Base-by-base conservation (phyloP, 1,140 invertebrate genomes). In the Eriocheir sinensis region DNA sequence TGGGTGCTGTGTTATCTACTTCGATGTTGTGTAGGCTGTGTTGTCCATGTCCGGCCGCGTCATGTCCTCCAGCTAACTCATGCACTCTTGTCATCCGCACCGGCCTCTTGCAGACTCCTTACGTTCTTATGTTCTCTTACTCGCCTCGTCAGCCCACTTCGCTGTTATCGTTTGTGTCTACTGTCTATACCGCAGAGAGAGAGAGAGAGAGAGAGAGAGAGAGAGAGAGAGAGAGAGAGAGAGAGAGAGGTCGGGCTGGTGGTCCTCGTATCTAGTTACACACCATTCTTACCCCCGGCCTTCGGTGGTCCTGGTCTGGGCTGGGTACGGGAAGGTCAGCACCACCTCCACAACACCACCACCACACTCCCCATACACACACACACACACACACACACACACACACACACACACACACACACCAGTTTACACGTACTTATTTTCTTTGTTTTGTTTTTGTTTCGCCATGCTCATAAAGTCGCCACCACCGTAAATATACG, bases 121-220 rank as follows among this genome's bases (percentile, higher is more conserved):
- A n/a, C n/a, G n/a, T n/a, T n/a, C n/a, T n/a, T n/a, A n/a, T n/a
- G n/a, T n/a, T n/a, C n/a, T n/a, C n/a, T n/a, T n/a, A n/a, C n/a
- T n/a, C n/a, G n/a, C n/a, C n/a, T n/a, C n/a, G n/a, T n/a, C n/a
- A n/a, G n/a, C n/a, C n/a, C n/a, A n/a, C n/a, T n/a, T n/a, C n/a
- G n/a, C n/a, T n/a, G n/a, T n/a, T n/a, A n/a, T n/a, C n/a, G n/a
- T n/a, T n/a, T n/a, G n/a, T n/a, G n/a, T n/a, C n/a, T n/a, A n/a
- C n/a, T n/a, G n/a, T n/a, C n/a, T n/a, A n/a, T n/a, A n/a, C n/a
- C n/a, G n/a, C 21, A 72, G 60, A 72, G 60, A 72, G 60, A 72
- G 60, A 72, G 60, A 72, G 60, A 72, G 60, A 72, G 60, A 72
- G 60, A 72, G 60, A 72, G 60, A 72, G 60, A 72, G 60, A 72